Percentiles rank a stretch among this genome's conserved stretches.
phyloP scores from a whole-genome alignment of 2,797 vertebrate genomes.

The Ptychadena robeensis region DNA sequence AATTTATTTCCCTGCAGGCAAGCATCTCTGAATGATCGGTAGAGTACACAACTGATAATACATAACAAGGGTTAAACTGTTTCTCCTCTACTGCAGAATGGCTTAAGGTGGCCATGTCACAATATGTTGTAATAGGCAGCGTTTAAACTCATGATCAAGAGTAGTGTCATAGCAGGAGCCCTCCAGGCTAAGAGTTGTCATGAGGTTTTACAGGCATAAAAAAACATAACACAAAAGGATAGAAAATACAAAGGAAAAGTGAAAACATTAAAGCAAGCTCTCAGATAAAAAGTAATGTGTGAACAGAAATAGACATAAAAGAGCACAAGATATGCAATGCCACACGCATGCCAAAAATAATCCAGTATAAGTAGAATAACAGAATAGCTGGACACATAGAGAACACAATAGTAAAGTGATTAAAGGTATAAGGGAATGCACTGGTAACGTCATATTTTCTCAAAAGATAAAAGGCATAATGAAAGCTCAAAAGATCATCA shows the following conservation, averaged over 20 bases:
- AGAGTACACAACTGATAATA: background rate
- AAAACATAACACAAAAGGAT: slow-evolving; percentile 20
- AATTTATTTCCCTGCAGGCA: background rate
- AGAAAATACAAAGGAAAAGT: background rate
- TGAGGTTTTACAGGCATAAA: slow-evolving; percentile 13
- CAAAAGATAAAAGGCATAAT: too few species aligned
- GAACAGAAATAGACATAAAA: slow-evolving; percentile 17
- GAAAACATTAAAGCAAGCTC: background rate
- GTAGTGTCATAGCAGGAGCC: slow-evolving; percentile 28
- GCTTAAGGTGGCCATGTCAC: slow-evolving; percentile 34
- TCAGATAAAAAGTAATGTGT: background rate
- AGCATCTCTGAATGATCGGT: too few species aligned
- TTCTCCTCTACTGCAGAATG: background rate
- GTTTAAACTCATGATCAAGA: slow-evolving; percentile 45
- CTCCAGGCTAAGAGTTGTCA: slow-evolving; percentile 26
- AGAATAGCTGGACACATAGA: background rate
- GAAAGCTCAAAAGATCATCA: too few species aligned
- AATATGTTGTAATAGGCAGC: slow-evolving; percentile 21
- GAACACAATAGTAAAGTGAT: background rate
- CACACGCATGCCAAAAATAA: slow-evolving; percentile 27
- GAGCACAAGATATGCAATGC: background rate
- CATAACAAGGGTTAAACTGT: slow-evolving; percentile 7
- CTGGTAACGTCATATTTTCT: background rate
- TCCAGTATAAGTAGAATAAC: background rate
- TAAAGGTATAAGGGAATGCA: background rate